A percentile compares a stretch with the other conserved stretches of the same genome.
Conservation (phyloP, 2,888 invertebrate species). For the Scelioninae gen. 2 region DNA sequence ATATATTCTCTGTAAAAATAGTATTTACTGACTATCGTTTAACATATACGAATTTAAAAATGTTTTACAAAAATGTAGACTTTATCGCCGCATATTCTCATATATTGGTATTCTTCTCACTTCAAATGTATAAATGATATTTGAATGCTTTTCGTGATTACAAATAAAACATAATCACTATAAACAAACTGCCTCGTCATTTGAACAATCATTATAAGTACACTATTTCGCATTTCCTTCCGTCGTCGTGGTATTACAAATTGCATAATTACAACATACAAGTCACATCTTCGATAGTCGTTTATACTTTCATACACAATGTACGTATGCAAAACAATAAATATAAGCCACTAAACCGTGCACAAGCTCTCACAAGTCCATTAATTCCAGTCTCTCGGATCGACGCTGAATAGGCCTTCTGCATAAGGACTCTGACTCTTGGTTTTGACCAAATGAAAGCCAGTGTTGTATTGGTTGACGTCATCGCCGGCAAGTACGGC, state of each 20-base stretch:
- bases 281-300: constrained; percentile 1
- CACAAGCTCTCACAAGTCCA: neutral
- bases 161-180: constrained; percentile 6
- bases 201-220: constrained; percentile 9
- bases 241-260: constrained; percentile 15
- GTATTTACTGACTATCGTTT: no score
- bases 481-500: constrained; percentile 70
- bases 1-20: no score
- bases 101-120: no score
- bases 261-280: constrained; percentile 17
- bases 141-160: neutral
- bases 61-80: no score
- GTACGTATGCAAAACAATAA: constrained; percentile 15
- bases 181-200: constrained; percentile 8
- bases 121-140: neutral
- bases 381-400: constrained; percentile 38
- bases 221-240: constrained; percentile 10
- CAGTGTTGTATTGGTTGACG: constrained; percentile 69
- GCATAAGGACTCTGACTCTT: constrained; percentile 78
- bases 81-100: no score
- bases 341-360: constrained; percentile 5
- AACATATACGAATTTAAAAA: no score
- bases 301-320: constrained; percentile 10
- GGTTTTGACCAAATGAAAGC: constrained; percentile 79
- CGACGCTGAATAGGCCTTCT: constrained; percentile 77